These are phyloP conservation scores for Peucedramus taeniatus DNA, from an alignment of 2,113 vertebrate genomes.

Conservation along the genomic window DNA sequence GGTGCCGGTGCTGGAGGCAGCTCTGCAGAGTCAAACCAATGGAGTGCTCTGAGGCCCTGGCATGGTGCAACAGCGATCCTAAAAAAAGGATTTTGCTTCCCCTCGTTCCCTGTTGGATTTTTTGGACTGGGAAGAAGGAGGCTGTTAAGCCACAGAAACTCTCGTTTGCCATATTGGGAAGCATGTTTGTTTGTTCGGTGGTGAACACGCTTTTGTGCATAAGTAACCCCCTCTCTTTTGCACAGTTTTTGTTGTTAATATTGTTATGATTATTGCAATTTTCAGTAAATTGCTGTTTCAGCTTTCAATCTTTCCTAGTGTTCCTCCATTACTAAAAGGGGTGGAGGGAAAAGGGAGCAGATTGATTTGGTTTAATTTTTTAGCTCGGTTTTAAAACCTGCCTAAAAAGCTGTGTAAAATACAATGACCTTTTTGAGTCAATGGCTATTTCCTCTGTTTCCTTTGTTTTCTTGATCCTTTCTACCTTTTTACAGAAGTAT, in stretches of 20 bases:
- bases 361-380: not conserved
- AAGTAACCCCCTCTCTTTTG: not conserved
- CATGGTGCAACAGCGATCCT: not conserved
- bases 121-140: not conserved
- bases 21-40: rapidly evolving
- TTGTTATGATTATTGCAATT: not conserved
- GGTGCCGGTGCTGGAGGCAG: rapidly evolving
- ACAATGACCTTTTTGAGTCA: not conserved
- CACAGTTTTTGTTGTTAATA: not conserved
- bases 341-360: not conserved
- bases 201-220: not conserved
- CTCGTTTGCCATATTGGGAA: rapidly evolving
- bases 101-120: not conserved
- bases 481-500: not conserved
- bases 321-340: rapidly evolving
- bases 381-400: not conserved
- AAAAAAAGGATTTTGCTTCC: not conserved
- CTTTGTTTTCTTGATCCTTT: not conserved
- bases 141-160: not conserved
- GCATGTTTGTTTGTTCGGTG: rapidly evolving
- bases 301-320: not conserved
- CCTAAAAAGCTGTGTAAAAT: not conserved
- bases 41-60: rapidly evolving
- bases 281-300: not conserved
- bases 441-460: not conserved